Base-by-base conservation (phyloP, 2,113 vertebrate species). In the Macquaria ambigua region DNA sequence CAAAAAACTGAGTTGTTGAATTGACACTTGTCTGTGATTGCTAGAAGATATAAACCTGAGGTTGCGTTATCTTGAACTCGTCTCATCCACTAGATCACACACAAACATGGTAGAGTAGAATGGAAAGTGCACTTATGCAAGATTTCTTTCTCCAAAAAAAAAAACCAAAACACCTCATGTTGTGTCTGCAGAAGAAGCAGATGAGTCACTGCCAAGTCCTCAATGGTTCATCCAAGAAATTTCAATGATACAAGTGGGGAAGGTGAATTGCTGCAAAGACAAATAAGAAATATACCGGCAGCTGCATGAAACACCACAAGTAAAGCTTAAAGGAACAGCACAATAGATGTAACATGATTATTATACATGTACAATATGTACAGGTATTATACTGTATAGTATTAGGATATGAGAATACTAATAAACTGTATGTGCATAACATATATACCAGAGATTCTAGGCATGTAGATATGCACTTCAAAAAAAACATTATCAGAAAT, bases 131-230 rank as follows among this genome's bases (percentile, higher is more conserved):
- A 14, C 21, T 52, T 41, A 15, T 31, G 16, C 12, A 39, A 48
- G 15, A 43, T 46, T 55, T 25, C 8, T 14, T 16, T 5, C 10
- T 46, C 46, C 12, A 63, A 43, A 63, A 64, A 52, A 64, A n/a
- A n/a, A n/a, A n/a, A n/a, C n/a, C n/a, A n/a, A 31, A 31, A 31
- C 23, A 41, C 6, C 25, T 39, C 3, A 70, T 34, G 64, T 53
- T 43, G 1, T 21, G 16, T 46, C 53, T 64, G 50, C 21, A 52
- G 53, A 28, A 4, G 4, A 66, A 10, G 15, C 41, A 41, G 23
- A 61, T 18, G 62, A 74, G 31, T 59, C 52, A 68, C 37, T 25
- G 59, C 28, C 6, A 58, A 67, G 20, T 81, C 79, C 56, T 14
- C 20, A 28, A 6, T 37, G 6, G 18, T 48, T 34, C 43, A 71